A percentile compares a stretch with the other conserved stretches of the same genome.
These are phyloP conservation scores for Eucera pruinosa DNA, from an alignment of 2,888 invertebrate species.

Conservation along the genomic window DNA sequence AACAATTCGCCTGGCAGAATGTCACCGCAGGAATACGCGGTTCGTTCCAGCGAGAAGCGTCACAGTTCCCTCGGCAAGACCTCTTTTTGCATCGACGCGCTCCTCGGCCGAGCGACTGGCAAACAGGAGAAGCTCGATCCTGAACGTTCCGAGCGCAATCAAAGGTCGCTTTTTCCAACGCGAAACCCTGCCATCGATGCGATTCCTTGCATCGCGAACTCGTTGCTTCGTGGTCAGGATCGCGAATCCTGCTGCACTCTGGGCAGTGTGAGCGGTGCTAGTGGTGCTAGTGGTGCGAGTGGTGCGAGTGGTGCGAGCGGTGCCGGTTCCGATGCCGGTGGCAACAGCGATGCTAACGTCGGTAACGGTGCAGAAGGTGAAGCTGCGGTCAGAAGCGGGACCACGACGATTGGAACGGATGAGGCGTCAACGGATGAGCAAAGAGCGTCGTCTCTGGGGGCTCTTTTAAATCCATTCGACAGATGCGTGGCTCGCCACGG, in stretches of 20 bases:
- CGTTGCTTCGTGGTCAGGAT: conserved; percentile 16
- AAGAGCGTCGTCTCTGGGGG: conserved; percentile 55
- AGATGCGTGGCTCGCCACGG: conserved; percentile 42
- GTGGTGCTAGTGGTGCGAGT: background rate
- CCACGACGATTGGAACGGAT: background rate
- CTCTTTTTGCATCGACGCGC: conserved; percentile 96
- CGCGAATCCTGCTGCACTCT: conserved; percentile 49
- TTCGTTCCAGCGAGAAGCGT: conserved; percentile 53
- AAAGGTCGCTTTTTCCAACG: conserved; percentile 24
- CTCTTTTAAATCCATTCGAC: conserved; percentile 63
- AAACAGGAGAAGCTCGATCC: conserved; percentile 61
- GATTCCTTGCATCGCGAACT: conserved; percentile 4
- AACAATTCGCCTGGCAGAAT: conserved; percentile 64
- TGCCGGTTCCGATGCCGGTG: background rate
- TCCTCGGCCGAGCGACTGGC: conserved; percentile 88
- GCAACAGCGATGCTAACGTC: background rate
- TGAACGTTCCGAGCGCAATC: conserved; percentile 40
- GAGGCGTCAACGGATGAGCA: conserved; percentile 36
- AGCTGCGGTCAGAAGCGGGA: background rate
- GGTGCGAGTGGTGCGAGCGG: background rate
- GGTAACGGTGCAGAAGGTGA: background rate
- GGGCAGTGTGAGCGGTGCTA: conserved; percentile 1
- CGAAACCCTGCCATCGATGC: conserved; percentile 12
- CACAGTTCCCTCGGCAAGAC: conserved; percentile 85
- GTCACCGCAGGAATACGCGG: conserved; percentile 61